Base-by-base conservation (phyloP, 2,888 invertebrate species). In the Acrobasis repandana region DNA sequence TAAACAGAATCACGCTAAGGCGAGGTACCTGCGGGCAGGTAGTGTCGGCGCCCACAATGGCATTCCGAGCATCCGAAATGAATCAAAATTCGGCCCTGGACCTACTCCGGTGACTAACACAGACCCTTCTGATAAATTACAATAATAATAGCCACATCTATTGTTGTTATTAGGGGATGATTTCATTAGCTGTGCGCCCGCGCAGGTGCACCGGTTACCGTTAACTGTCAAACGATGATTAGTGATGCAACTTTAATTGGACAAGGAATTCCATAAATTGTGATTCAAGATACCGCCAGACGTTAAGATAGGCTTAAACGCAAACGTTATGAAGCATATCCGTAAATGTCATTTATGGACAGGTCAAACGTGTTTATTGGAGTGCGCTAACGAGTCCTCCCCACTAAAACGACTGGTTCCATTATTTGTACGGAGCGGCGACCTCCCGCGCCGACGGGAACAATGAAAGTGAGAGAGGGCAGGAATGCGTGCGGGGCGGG, bases 401-500 rank as follows among this genome's bases (percentile, higher is more conserved):
- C 77, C 77, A 79, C 84, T 81, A 77, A 75, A 79, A 77, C 78
- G 82, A 89, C 86, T 85, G 84, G 88, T 85, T 87, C 80, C 78
- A 87, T 87, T 86, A 85, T 85, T 83, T 82, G 85, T 85, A 77
- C 77, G 80, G 80, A 78, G 70, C 80, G 82, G 85, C 90, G 90
- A 90, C 91, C 90, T 90, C 89, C 91, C 90, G 90, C 86, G 77
- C 89, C 82, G 89, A 83, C 76, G 81, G 86, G 90, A 88, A 91
- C 91, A 91, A 91, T 90, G 90, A 90, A 88, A 90, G 91, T 91
- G 91, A 90, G 90, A 88, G 90, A 89, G 87, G 86, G 85, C 85
- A 84, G 88, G 91, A 90, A 90, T 89, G 89, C 80, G 82, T 83
- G 66, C 71, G 67, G 75, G 76, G 77, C 73, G 73, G 77, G 79